Evolutionary conservation across 1,140 invertebrate species (phyloP).

Genomic region (Trichoplusia ni): DNA sequence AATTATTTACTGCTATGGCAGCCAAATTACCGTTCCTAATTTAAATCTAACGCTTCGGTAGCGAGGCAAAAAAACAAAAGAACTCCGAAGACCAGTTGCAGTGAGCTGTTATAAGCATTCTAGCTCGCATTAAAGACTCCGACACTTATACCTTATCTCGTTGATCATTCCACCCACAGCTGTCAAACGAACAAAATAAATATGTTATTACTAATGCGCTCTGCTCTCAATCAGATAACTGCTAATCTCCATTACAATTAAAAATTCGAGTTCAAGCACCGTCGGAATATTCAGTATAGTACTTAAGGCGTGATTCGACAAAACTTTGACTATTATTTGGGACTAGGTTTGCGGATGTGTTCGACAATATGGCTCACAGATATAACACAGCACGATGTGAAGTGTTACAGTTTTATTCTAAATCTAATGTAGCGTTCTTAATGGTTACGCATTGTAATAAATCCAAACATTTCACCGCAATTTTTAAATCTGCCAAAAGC

Average conservation of each 20-base stretch:
- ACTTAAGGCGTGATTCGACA: slow-evolving; percentile 54
- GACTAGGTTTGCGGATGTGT: slow-evolving; percentile 42
- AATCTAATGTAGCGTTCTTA: too few species aligned
- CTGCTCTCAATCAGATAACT: slow-evolving; percentile 69
- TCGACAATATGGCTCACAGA: too few species aligned
- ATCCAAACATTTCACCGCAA: too few species aligned
- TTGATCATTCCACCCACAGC: slow-evolving; percentile 69
- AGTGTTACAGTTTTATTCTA: too few species aligned
- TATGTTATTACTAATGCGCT: slow-evolving; percentile 78
- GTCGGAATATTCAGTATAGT: slow-evolving; percentile 24
- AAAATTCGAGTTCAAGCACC: slow-evolving; percentile 58
- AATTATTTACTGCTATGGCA: too few species aligned
- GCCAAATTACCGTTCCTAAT: slow-evolving; percentile 5
- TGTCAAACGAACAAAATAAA: slow-evolving; percentile 78
- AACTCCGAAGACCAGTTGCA: slow-evolving; percentile 48
- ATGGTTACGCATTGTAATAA: too few species aligned
- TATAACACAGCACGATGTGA: too few species aligned
- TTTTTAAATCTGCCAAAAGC: too few species aligned
- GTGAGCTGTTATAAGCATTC: slow-evolving; percentile 50
- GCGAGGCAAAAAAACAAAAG: slow-evolving; percentile 41
- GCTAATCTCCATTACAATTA: slow-evolving; percentile 78
- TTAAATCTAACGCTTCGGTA: slow-evolving; percentile 26
- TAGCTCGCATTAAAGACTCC: slow-evolving; percentile 59
- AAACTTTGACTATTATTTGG: too few species aligned
- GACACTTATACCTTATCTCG: slow-evolving; percentile 49